phyloP scores from a whole-genome alignment of 2,888 invertebrate species.

The Pimpla rufipes region DNA sequence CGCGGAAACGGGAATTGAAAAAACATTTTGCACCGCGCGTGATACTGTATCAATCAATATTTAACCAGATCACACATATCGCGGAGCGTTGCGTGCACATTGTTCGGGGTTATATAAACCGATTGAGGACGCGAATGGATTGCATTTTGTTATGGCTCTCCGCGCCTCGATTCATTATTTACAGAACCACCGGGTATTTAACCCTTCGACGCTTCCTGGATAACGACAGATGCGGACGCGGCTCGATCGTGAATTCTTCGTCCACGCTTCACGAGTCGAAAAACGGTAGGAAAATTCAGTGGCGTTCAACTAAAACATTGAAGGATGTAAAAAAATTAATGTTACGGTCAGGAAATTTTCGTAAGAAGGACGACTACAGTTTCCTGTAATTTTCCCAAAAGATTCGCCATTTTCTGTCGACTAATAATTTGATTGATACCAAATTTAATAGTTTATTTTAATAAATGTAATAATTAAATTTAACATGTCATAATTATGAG shows the following conservation, averaged over 20 bases:
- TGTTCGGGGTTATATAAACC: constrained; percentile 14
- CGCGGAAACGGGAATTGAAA: neutral
- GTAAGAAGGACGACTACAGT: too few relatives aligned
- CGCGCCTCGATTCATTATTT: neutral
- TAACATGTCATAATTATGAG: too few relatives aligned
- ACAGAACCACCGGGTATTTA: neutral
- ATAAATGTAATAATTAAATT: too few relatives aligned
- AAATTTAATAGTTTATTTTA: too few relatives aligned
- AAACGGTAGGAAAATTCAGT: too few relatives aligned
- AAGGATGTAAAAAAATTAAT: too few relatives aligned
- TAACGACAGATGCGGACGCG: neutral
- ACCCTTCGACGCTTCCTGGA: neutral
- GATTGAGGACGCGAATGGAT: constrained; percentile 8
- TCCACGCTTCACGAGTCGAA: neutral
- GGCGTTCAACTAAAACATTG: too few relatives aligned
- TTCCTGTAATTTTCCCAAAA: too few relatives aligned
- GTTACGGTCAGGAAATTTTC: too few relatives aligned
- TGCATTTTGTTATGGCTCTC: constrained; percentile 7
- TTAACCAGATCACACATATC: constrained; percentile 23
- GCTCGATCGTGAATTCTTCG: neutral
- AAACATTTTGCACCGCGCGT: neutral
- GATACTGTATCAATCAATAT: constrained; percentile 24
- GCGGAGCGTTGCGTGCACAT: constrained; percentile 13
- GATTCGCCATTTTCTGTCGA: too few relatives aligned
- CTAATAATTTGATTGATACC: too few relatives aligned